Evolutionary conservation across 2,113 vertebrate genomes (phyloP).

Genomic region (Kryptolebias marmoratus): DNA sequence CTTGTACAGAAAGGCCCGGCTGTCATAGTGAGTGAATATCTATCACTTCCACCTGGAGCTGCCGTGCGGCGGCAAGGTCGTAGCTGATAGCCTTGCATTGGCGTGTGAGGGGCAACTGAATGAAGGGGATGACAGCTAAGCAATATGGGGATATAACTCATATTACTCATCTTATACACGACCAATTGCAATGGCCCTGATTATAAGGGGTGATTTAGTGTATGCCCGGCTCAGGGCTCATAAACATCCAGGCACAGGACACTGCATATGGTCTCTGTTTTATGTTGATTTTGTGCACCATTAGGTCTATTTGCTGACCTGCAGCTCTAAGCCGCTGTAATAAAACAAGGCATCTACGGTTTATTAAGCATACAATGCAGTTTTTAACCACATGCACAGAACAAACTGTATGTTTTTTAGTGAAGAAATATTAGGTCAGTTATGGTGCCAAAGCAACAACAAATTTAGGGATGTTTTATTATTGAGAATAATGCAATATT

Average conservation of each 20-base stretch:
- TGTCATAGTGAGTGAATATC: slow-evolving; percentile 74
- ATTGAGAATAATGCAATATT: not conserved
- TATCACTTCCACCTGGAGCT: slow-evolving; percentile 79
- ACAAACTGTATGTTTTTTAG: slow-evolving; percentile 42
- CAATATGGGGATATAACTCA: slow-evolving; percentile 76
- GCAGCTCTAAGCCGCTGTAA: slow-evolving; percentile 55
- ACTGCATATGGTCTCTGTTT: slow-evolving; percentile 70
- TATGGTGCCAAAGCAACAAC: not conserved
- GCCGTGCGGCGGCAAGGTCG: slow-evolving; percentile 74
- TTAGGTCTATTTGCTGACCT: slow-evolving; percentile 76
- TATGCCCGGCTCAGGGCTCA: slow-evolving; percentile 54
- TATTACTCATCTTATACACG: slow-evolving; percentile 73
- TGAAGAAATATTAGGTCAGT: slow-evolving; percentile 20
- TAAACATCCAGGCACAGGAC: slow-evolving; percentile 73
- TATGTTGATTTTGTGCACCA: slow-evolving; percentile 78
- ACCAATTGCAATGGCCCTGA: slow-evolving; percentile 74
- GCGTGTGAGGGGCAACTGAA: slow-evolving; percentile 56
- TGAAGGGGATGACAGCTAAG: slow-evolving; percentile 67
- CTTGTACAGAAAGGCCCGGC: slow-evolving; percentile 72
- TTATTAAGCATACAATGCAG: slow-evolving; percentile 62
- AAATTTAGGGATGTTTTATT: not conserved
- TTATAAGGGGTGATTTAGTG: slow-evolving; percentile 78
- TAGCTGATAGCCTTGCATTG: slow-evolving; percentile 64
- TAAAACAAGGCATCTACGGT: slow-evolving; percentile 52
- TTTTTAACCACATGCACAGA: slow-evolving; percentile 56